Evolutionary conservation across 2,113 vertebrate species (phyloP).

Genomic region (Laticauda colubrina): DNA sequence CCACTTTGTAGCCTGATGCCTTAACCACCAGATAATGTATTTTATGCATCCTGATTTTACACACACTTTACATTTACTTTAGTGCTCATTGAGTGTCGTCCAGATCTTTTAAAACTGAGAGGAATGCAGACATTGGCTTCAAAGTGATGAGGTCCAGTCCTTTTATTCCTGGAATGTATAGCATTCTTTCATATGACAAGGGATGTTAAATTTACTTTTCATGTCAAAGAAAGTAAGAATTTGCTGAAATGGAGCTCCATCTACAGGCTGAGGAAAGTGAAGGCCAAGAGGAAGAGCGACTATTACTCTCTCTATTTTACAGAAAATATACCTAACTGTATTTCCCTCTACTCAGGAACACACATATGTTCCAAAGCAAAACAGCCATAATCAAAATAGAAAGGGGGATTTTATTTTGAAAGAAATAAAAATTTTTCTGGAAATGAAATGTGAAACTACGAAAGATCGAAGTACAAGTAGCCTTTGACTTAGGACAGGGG

Average conservation of each 20-base stretch:
- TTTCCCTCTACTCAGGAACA: neutral
- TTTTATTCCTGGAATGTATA: neutral
- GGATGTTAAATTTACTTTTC: conserved; percentile 2
- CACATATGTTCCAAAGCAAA: neutral
- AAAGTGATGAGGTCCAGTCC: neutral
- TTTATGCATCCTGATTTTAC: neutral
- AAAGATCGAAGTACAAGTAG: neutral
- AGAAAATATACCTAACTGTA: neutral
- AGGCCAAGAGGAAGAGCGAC: conserved; percentile 12
- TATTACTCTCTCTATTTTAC: neutral
- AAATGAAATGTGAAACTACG: neutral
- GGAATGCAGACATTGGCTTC: neutral
- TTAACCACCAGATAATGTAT: neutral
- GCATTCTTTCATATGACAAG: conserved; percentile 23
- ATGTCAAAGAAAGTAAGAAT: conserved; percentile 36
- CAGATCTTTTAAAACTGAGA: neutral
- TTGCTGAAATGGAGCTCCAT: conserved; percentile 73
- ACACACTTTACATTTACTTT: neutral
- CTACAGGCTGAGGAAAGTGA: conserved; percentile 72
- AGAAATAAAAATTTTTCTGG: neutral
- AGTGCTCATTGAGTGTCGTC: neutral
- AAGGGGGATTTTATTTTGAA: neutral
- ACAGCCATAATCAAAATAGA: neutral
- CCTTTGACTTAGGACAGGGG: neutral
- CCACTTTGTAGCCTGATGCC: neutral